Evolutionary conservation across 1,140 invertebrate genomes (phyloP), one percentile per base, ranked within the genome.

Genomic region (Trachymyrmex septentrionalis): DNA sequence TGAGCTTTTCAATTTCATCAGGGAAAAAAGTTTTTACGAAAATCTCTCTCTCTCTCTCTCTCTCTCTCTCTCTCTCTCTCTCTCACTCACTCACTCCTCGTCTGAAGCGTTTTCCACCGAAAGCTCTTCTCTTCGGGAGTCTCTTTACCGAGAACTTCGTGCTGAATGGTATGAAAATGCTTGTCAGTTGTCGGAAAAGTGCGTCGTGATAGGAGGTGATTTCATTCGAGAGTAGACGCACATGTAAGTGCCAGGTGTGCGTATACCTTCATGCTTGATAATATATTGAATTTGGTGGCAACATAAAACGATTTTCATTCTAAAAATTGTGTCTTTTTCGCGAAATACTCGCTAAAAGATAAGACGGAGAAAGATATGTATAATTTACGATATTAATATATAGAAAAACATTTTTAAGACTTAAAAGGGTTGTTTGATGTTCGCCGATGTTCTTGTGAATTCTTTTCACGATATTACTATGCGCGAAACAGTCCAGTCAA

Each of bases 91-190:
- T n/a, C n/a, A n/a, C n/a, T 34, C 24, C 38, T 48, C 27, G 44
- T 61, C 67, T 73, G 38, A 61, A 61, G 55, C 80, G 24, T 72
- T 73, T 75, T 75, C 59, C 16, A 63, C 27, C 80, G n/a, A 80
- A 69, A 84, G 69, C 38, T 63, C 57, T 50, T 73, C 69, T 73
- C 80, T 82, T 61, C 67, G 24, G 21, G 4, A 48, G 53, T 34
- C 53, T 71, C 66, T 82, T 82, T 82, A 82, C 24, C 55, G 55
- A 75, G 80, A 84, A 84, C 80, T 75, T 84, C n/a, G 19, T 50
- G 34, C 19, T 73, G 80, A 84, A 75, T 73, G 19, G 38, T 84
- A 84, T 84, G 80, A 84, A 84, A 84, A 73, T 84, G 80, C 80
- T 75, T 84, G 80, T 84, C 80, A 84, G 69, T 84, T 50, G 69